Evolutionary conservation across 2,888 invertebrate species (phyloP).

Genomic region (Tineola bisselliella): DNA sequence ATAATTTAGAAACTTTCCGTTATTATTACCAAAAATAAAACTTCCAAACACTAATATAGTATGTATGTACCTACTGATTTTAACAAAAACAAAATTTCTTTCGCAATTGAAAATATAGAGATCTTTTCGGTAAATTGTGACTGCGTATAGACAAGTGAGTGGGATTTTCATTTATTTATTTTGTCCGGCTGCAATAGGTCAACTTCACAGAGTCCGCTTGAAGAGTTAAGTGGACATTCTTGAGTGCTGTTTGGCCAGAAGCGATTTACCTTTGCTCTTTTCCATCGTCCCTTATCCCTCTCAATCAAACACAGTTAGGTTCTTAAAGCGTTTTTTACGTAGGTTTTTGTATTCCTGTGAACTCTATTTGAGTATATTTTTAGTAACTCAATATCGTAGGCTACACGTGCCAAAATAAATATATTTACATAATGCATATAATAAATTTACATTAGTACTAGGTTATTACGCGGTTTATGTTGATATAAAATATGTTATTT

Average conservation of each 20-base stretch:
- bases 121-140: no score
- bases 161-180: conserved; percentile 30
- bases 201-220: conserved; percentile 21
- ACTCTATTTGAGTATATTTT: not conserved
- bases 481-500: no score
- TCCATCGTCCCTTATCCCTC: conserved; percentile 41
- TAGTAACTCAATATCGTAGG: no score
- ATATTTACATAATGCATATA: no score
- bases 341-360: not conserved
- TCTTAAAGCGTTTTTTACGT: not conserved
- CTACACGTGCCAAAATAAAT: no score
- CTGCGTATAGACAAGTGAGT: not conserved
- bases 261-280: conserved; percentile 65
- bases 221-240: conserved; percentile 57
- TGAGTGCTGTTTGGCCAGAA: conserved; percentile 61
- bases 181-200: conserved; percentile 12
- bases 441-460: no score
- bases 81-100: no score
- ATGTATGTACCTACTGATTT: no score
- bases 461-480: no score
- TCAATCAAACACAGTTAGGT: conserved; percentile 42
- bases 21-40: no score
- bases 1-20: no score
- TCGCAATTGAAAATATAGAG: no score
- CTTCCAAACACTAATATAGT: not conserved